Conservation (phyloP, 1,140 invertebrate genomes). For the Drosophila kikkawai region DNA sequence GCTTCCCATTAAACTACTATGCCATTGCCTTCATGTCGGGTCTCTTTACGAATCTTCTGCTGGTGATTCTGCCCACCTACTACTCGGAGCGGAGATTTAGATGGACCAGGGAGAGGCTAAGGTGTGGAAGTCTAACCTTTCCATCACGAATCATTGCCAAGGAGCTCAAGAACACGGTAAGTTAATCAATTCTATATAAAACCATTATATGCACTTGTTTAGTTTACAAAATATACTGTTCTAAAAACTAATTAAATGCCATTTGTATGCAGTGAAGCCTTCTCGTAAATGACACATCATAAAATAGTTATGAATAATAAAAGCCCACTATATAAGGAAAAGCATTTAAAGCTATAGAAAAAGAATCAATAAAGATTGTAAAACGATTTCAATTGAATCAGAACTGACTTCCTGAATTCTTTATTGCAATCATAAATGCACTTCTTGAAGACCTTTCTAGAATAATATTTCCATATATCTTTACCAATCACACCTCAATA, state of each 20-base stretch:
- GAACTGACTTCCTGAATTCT: slow-evolving; percentile 3
- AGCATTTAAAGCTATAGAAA: slow-evolving; percentile 1
- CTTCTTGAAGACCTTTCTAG: neutral
- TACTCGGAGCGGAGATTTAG: slow-evolving; percentile 24
- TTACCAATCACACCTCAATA: neutral
- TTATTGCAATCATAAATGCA: neutral
- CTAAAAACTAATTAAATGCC: neutral
- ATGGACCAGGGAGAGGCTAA: slow-evolving; percentile 12
- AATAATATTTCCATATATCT: neutral
- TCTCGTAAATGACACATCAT: slow-evolving; percentile 35
- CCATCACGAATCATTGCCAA: slow-evolving; percentile 23
- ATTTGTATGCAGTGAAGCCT: slow-evolving; percentile 13
- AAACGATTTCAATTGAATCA: slow-evolving; percentile 8
- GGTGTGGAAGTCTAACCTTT: neutral
- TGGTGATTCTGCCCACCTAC: slow-evolving; percentile 49
- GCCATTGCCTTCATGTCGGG: slow-evolving; percentile 3
- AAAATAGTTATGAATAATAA: slow-evolving; percentile 24
- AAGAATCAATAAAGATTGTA: slow-evolving; percentile 5
- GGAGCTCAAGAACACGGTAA: slow-evolving; percentile 45
- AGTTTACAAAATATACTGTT: neutral
- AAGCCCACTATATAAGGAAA: neutral
- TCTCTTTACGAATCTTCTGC: slow-evolving; percentile 38
- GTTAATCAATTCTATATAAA: neutral
- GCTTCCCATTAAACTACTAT: slow-evolving; percentile 10
- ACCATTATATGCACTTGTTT: neutral